These are phyloP conservation scores for Tholera decimalis DNA, from an alignment of 2,888 invertebrate genomes.

Conservation along the genomic window DNA sequence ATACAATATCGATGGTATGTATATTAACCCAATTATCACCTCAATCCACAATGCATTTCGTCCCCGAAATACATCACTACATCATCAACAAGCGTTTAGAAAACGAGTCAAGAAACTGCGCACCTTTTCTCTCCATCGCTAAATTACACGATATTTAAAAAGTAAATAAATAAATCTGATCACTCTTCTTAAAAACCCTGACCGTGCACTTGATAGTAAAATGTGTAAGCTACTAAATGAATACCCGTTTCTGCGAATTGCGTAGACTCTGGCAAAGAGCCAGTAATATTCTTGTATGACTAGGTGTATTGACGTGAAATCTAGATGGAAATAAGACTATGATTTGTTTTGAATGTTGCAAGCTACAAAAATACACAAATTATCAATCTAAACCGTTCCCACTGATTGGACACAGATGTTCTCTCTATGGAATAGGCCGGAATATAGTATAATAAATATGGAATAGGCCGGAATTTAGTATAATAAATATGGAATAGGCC, in stretches of 20 bases:
- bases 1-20: too few species aligned
- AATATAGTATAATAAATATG: too few species aligned
- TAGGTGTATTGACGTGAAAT: slow-evolving; percentile 35
- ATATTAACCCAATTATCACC: too few species aligned
- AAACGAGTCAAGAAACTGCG: too few species aligned
- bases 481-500: too few species aligned
- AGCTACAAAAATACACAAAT: slow-evolving; percentile 19
- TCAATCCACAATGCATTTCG: too few species aligned
- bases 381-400: too few species aligned
- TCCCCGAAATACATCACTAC: too few species aligned
- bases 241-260: slow-evolving; percentile 2
- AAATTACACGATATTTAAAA: too few species aligned
- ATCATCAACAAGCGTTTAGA: too few species aligned
- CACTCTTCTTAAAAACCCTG: not conserved
- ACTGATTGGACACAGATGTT: not conserved
- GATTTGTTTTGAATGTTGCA: slow-evolving; percentile 12
- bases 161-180: not conserved
- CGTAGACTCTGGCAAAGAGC: slow-evolving; percentile 25
- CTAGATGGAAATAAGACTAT: slow-evolving; percentile 31
- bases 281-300: slow-evolving; percentile 47
- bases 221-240: slow-evolving; percentile 20
- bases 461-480: too few species aligned
- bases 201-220: slow-evolving; percentile 27
- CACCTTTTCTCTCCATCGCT: slow-evolving; percentile 30
- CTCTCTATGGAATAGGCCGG: not conserved